Conservation (phyloP, 2,113 vertebrate species). For the Tamias sibiricus region DNA sequence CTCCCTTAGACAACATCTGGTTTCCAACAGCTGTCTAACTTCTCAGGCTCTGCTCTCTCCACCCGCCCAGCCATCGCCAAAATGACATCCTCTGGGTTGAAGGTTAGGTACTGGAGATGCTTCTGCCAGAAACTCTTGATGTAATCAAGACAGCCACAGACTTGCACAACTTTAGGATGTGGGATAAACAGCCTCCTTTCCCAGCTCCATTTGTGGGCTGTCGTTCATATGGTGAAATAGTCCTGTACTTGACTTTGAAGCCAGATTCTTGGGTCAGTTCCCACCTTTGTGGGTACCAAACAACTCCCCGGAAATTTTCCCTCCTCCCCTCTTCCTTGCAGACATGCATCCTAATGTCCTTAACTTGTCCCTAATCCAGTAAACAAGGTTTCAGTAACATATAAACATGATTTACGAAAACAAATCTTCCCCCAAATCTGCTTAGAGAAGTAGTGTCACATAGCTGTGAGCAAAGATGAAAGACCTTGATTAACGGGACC, state of each 20-base stretch:
- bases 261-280: neutral
- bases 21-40: conserved; percentile 43
- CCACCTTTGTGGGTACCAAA: conserved; percentile 17
- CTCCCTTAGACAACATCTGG: conserved; percentile 4
- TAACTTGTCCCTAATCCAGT: conserved; percentile 51
- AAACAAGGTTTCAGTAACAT: conserved; percentile 59
- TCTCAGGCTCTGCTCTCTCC: neutral
- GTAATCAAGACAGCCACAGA: conserved; percentile 57
- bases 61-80: conserved; percentile 60
- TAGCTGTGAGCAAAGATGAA: conserved; percentile 66
- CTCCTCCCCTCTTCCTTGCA: neutral
- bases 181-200: neutral
- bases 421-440: conserved; percentile 60
- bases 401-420: conserved; percentile 78
- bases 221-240: neutral
- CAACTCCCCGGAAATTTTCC: neutral
- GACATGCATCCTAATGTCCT: conserved; percentile 49
- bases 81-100: conserved; percentile 54
- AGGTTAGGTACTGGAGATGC: neutral
- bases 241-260: conserved; percentile 39
- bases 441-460: conserved; percentile 47
- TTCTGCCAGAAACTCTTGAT: conserved; percentile 65
- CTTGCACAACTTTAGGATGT: conserved; percentile 28
- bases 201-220: neutral
- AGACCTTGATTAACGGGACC: neutral